Conservation (phyloP, 2,888 invertebrate genomes). For the Coremacera marginata region DNA sequence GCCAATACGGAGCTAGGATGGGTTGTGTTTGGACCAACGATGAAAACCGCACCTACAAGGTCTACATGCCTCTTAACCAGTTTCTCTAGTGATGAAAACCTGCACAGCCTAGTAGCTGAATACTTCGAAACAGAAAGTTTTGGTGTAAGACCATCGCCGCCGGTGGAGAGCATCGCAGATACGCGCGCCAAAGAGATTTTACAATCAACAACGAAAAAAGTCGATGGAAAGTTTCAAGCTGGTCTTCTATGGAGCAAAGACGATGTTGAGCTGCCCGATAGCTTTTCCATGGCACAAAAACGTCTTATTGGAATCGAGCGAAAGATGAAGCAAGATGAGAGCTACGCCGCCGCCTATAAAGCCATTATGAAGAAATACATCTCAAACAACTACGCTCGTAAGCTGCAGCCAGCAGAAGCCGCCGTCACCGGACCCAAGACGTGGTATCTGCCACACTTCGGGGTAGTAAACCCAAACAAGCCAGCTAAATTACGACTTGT, state of each 20-base stretch:
- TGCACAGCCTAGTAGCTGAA: conserved; percentile 4
- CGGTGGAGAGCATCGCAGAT: conserved; percentile 13
- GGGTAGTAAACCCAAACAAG: too few species aligned
- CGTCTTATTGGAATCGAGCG: too few species aligned
- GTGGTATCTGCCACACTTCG: too few species aligned
- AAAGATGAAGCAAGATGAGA: too few species aligned
- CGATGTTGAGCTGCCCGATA: conserved; percentile 33
- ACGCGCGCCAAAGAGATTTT: conserved; percentile 8
- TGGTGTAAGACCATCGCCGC: conserved; percentile 35
- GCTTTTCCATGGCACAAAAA: too few species aligned
- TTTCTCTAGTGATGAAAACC: background rate
- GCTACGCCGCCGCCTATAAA: too few species aligned
- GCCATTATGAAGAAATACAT: too few species aligned
- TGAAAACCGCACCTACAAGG: background rate
- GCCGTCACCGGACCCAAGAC: too few species aligned
- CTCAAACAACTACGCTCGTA: too few species aligned
- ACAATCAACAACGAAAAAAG: conserved; percentile 5
- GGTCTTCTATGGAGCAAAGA: conserved; percentile 40
- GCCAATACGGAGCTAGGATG: conserved; percentile 40
- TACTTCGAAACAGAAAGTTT: conserved; percentile 29
- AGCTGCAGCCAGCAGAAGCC: too few species aligned
- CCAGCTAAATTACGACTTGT: background rate
- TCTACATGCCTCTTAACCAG: conserved; percentile 21
- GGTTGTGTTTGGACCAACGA: conserved; percentile 34
- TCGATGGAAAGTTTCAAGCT: conserved; percentile 33